Evolutionary conservation across 2,797 vertebrate genomes (phyloP).

Genomic region (Sitta carolinensis): DNA sequence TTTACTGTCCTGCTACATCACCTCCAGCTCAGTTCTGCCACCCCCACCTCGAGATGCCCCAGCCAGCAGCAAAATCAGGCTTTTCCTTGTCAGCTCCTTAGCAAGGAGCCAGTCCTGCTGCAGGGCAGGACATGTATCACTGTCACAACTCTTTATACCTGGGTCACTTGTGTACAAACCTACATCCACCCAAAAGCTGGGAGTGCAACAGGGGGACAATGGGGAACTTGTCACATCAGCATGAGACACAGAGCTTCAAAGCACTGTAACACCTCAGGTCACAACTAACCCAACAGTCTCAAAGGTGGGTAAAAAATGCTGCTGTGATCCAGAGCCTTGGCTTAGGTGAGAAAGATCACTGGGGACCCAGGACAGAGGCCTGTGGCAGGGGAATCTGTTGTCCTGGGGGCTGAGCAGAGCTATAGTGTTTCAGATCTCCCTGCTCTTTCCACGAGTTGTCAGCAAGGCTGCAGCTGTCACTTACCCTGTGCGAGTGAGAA

Average conservation of each 20-base stretch:
- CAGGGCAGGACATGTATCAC: conserved; percentile 21
- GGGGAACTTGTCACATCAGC: neutral
- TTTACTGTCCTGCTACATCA: neutral
- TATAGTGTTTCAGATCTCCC: conserved; percentile 30
- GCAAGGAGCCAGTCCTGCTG: conserved; percentile 35
- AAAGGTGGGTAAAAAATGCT: neutral
- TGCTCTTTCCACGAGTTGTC: neutral
- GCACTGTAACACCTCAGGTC: neutral
- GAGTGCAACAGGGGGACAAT: neutral
- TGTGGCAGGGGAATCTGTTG: rapidly evolving
- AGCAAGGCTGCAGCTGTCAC: conserved; percentile 37
- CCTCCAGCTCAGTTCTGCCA: neutral
- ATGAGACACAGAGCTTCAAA: rapidly evolving
- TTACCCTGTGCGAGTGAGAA: neutral
- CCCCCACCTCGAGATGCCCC: neutral
- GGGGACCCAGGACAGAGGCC: neutral
- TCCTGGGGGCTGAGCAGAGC: neutral
- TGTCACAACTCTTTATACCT: neutral
- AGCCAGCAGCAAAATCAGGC: neutral
- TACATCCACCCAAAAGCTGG: neutral
- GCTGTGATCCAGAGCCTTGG: neutral
- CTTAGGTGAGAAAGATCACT: neutral
- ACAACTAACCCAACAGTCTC: neutral
- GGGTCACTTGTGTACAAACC: neutral
- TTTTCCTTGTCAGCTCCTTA: conserved; percentile 34